These are phyloP conservation scores for Wiebesia pumilae DNA, from an alignment of 1,140 invertebrate genomes.

Conservation along the genomic window DNA sequence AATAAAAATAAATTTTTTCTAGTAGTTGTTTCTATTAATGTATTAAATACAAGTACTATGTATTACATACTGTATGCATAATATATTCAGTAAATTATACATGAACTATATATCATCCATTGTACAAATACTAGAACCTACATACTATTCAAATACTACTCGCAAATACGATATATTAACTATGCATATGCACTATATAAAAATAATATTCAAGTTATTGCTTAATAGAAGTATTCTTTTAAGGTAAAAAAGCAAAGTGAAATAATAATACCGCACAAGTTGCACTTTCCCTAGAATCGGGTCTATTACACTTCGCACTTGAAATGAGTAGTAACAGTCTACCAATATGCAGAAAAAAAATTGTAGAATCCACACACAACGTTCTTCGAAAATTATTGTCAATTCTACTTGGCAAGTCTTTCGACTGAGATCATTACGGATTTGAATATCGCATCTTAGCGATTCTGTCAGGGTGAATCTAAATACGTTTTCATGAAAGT, in stretches of 20 bases:
- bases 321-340: background rate
- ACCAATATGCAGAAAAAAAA: background rate
- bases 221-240: too few relatives aligned
- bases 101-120: too few relatives aligned
- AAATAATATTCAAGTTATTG: too few relatives aligned
- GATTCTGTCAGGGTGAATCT: background rate
- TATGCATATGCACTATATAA: too few relatives aligned
- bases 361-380: background rate
- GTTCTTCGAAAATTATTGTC: background rate
- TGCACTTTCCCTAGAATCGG: background rate
- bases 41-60: too few relatives aligned
- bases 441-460: slow-evolving; percentile 1
- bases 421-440: background rate
- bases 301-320: background rate
- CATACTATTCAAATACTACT: too few relatives aligned
- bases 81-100: too few relatives aligned
- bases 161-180: too few relatives aligned
- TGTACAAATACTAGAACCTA: too few relatives aligned
- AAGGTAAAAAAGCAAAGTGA: background rate
- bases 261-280: background rate
- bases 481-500: slow-evolving; percentile 39
- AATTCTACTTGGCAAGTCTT: background rate
- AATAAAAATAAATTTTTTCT: too few relatives aligned
- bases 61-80: too few relatives aligned
- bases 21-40: too few relatives aligned